Evolutionary conservation across 1,140 invertebrate genomes (phyloP), one percentile per base, ranked within the genome.

Genomic region (Sarcophaga peregrina): DNA sequence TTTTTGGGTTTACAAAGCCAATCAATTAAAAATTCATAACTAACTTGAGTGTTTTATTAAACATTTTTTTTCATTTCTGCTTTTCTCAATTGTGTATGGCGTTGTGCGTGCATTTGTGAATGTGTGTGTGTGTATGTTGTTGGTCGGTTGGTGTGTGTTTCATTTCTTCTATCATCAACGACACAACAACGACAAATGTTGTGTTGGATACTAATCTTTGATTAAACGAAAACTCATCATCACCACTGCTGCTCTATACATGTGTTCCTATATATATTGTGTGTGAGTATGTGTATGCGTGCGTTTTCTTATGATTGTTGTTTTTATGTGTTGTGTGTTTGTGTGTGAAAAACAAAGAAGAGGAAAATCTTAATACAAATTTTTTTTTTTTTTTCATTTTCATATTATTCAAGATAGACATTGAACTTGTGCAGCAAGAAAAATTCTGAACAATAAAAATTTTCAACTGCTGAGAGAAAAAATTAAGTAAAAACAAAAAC

Each of bases 11-110:
- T 17, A 62, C 5, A 62, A 62, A 17, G 58, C 62, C 50, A 78
- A 52, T 78, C 50, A 78, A 78, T 78, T 78, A 78, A 78, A 78
- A 78, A 78, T 78, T 78, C 48, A 78, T 78, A 78, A 15, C 25
- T 78, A 78, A 15, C 25, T 78, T 78, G n/a, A 37, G 25, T 76
- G 17, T 76, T 76, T 76, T 47, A 13, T 76, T 68, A 2, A 37
- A 37, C 4, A 37, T 37, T 37, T 37, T 37, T 37, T 37, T 37
- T 37, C 25, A 4, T 37, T 37, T 37, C 4, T 37, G 25, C 25
- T 37, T 4, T 37, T 37, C 25, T 37, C 25, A 37, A 37, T 37
- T 37, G 25, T 37, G 25, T 37, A 37, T 37, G 25, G 25, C 25
- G 25, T 37, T 37, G 25, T 37, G 25, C 25, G 25, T 37, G 25